Evolutionary conservation across 2,797 vertebrate species (phyloP).

Genomic region (Allobates femoralis): DNA sequence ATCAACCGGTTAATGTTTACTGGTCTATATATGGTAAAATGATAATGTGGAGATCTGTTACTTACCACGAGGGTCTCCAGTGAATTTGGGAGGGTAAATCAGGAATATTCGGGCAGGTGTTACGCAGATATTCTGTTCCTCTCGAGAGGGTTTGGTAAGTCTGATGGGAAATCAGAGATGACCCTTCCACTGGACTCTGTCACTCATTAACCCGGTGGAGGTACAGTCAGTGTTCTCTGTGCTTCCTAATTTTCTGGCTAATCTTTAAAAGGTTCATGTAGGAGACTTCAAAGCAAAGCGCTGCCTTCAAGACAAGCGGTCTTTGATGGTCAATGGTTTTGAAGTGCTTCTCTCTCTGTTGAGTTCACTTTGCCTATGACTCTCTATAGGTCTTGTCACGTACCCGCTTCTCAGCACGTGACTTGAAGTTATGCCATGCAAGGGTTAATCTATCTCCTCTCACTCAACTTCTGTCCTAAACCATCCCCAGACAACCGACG

Average conservation of each 20-base stretch:
- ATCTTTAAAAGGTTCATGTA: neutral
- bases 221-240: slow-evolving; percentile 2
- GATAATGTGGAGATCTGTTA: neutral
- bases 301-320: neutral
- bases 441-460: no score
- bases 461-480: no score
- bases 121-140: slow-evolving; percentile 3
- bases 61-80: slow-evolving; percentile 25
- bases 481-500: no score
- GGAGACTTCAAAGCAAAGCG: neutral
- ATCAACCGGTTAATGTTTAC: no score
- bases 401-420: no score
- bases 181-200: slow-evolving; percentile 51
- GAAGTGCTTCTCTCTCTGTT: no score
- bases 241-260: neutral
- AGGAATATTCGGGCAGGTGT: neutral
- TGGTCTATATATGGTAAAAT: neutral
- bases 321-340: no score
- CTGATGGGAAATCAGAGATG: slow-evolving; percentile 45
- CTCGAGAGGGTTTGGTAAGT: neutral
- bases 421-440: no score
- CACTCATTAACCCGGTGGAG: slow-evolving; percentile 48
- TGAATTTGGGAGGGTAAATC: neutral
- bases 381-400: no score
- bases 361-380: no score